Conservation (phyloP, 2,888 invertebrate genomes). For the Calliopum simillimum region DNA sequence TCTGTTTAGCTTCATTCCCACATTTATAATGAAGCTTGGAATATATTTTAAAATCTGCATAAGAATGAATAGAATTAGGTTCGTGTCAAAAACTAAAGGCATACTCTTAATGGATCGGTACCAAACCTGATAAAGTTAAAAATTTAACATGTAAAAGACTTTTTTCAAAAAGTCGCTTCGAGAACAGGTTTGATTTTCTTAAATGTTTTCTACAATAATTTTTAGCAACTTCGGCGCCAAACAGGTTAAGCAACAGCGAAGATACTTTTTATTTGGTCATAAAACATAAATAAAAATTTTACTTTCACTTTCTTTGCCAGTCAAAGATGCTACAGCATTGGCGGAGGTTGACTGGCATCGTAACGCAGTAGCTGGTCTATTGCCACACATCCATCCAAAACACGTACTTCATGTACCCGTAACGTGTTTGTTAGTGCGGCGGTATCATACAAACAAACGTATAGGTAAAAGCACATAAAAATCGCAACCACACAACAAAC, state of each 20-base stretch:
- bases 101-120: no score
- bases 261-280: constrained; percentile 30
- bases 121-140: no score
- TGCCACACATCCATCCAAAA: no score
- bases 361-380: no score
- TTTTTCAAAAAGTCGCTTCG: no score
- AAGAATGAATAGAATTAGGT: no score
- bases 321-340: background rate
- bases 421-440: background rate
- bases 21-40: no score
- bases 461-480: constrained; percentile 37
- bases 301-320: constrained; percentile 25
- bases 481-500: constrained; percentile 24
- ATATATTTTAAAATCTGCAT: no score
- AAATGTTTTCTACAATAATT: background rate
- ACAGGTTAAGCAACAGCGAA: background rate
- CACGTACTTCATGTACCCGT: constrained; percentile 12
- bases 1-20: no score
- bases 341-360: no score
- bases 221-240: background rate
- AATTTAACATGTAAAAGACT: no score
- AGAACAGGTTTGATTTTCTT: background rate
- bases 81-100: no score
- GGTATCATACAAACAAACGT: background rate
- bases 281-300: constrained; percentile 40